These are phyloP conservation scores for Cephalophus harveyi DNA, from an alignment of 2,113 vertebrate genomes.

Conservation along the genomic window DNA sequence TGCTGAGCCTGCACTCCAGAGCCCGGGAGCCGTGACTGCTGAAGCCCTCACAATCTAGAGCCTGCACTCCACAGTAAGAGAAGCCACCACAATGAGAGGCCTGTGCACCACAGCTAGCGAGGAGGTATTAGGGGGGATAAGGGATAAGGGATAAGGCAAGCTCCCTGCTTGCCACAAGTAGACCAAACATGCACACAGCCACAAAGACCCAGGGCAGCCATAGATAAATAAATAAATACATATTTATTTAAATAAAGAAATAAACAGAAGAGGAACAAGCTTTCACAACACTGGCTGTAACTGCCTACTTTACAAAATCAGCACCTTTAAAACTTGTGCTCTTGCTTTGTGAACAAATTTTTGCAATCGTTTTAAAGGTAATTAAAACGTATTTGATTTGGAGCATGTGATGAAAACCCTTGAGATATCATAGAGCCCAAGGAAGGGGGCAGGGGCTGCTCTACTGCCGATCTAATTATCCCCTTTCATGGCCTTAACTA, in stretches of 20 bases:
- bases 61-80: neutral
- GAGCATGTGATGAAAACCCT: neutral
- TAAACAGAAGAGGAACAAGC: neutral
- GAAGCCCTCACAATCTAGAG: neutral
- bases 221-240: neutral
- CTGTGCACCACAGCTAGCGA: neutral
- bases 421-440: neutral
- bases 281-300: neutral
- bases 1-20: neutral
- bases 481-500: neutral
- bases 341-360: neutral
- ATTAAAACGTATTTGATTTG: neutral
- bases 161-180: neutral
- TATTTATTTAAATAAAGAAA: neutral
- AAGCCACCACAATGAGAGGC: neutral
- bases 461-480: neutral
- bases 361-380: neutral
- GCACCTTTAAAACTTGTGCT: neutral
- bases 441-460: neutral
- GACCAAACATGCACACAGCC: neutral
- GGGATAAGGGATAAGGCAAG: neutral
- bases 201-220: neutral
- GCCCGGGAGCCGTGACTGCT: neutral
- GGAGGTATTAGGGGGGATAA: neutral
- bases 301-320: neutral